Evolutionary conservation across 2,888 invertebrate species (phyloP), one percentile per base, ranked within the genome.

Genomic region (Biston stratarius): DNA sequence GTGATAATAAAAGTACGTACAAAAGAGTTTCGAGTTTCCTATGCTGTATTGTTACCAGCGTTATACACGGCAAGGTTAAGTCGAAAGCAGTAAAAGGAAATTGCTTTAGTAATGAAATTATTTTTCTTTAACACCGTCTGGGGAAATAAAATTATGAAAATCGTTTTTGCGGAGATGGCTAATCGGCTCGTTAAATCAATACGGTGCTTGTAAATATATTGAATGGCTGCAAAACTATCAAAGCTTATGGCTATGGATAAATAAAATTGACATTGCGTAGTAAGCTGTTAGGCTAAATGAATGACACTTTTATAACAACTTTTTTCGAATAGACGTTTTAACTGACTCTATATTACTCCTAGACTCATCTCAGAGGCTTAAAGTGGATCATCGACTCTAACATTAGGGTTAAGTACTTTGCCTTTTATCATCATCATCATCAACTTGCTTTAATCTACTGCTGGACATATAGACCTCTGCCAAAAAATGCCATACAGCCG

Each of bases 1-100:
- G 79, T 82, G 83, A 84, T 86, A 83, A 83, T 86, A 86, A 88
- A 92, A 90, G 91, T 89, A 87, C 85, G 88, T 88, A 89, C 81
- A 80, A 88, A 90, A 88, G 88, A 90, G 86, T 92, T 91, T 86
- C 83, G 79, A 86, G 81, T 83, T 86, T 83, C 81, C 74, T 78
- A 81, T 77, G 86, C 80, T 77, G 80, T 77, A 80, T 82, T 82
- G 80, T 81, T 82, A 77, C 76, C 72, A 73, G 70, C 79, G 42
- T 56, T 81, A 76, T 82, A 78, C 77, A 75, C 76, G 74, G 77
- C 67, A 77, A 81, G 75, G 80, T 81, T 82, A 83, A 82, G 80
- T 81, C 78, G 83, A 79, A 74, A 72, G 82, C 77, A 80, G 81
- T 87, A 82, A 86, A 88, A 83, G 80, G 75, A 83, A 86, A 87